Evolutionary conservation across 2,797 vertebrate species (phyloP), one percentile per base, ranked within the genome.

Genomic region (Lagodon rhomboides): DNA sequence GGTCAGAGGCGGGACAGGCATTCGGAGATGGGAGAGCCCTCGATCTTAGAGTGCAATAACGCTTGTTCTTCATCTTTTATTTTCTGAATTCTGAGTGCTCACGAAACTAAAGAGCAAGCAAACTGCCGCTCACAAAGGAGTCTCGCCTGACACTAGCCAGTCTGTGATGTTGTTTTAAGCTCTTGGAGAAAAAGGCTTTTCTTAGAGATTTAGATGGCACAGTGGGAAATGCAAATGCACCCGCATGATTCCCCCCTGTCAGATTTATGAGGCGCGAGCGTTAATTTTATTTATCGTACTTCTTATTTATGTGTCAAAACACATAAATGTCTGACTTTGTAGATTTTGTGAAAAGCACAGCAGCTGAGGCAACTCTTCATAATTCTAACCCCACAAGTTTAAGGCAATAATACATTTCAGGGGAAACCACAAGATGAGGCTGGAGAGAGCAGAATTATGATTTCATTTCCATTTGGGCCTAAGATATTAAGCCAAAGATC

Each of bases 91-190:
- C 9, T 15, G 34, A n/a, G 11, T 64, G 34, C 44, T 73, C 38
- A 56, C 16, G n/a, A 73, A 73, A 43, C 67, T 51, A 58, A 47
- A 69, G 49, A 55, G 30, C 30, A 34, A 34, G 30, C 60, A 75
- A 68, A 83, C 51, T 50, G 25, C 7, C 2, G 27, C 27, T 70
- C 50, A 63, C 17, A n/a, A 30, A 83, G 44, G 15, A 61, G 23
- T 23, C 58, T 65, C 22, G 4, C 20, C 70, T 51, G 22, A 69
- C 59, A 20, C 22, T 3, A 20, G 41, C 46, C n/a, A 18, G 71
- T 61, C 63, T 75, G 63, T 61, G 68, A 53, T 73, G 77, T 46
- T 68, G 66, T 62, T 76, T 58, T 73, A 76, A 76, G 75, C 72
- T 60, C 64, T 75, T 12, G 2, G 47, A 65, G 34, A 30, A 68